Conservation (phyloP, 2,888 invertebrate species). For the Drosophila lacicola region DNA sequence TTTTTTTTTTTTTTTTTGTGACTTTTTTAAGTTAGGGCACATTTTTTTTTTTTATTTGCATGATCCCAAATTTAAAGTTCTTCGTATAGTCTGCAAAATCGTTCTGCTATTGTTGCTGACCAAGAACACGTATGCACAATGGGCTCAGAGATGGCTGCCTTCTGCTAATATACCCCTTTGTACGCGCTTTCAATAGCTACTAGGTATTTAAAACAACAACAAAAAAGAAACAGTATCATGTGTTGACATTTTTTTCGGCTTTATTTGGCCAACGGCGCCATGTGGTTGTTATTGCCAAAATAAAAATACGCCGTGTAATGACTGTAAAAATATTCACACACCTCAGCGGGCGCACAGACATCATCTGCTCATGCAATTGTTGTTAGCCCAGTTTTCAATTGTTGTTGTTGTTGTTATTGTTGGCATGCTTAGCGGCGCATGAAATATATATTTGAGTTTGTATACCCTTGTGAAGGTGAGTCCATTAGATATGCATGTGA, state of each 20-base stretch:
- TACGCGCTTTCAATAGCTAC: background rate
- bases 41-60: too few relatives aligned
- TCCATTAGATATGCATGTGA: conserved; percentile 21
- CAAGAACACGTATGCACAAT: too few relatives aligned
- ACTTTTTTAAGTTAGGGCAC: too few relatives aligned
- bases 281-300: conserved; percentile 44
- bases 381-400: conserved; percentile 72
- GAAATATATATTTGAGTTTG: conserved; percentile 36
- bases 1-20: too few relatives aligned
- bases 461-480: conserved; percentile 29
- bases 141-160: too few relatives aligned
- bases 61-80: too few relatives aligned
- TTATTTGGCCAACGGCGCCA: conserved; percentile 62
- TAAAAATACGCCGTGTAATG: conserved; percentile 59
- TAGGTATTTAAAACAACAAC: conserved; percentile 11
- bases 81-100: too few relatives aligned
- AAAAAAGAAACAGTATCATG: conserved; percentile 45
- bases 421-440: conserved; percentile 47
- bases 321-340: conserved; percentile 73
- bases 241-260: conserved; percentile 73
- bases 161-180: background rate
- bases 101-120: too few relatives aligned
- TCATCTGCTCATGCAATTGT: conserved; percentile 71
- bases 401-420: conserved; percentile 25
- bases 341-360: conserved; percentile 52